Evolutionary conservation across 2,797 vertebrate species (phyloP), one percentile per base, ranked within the genome.

Genomic region (Tympanoctomys barrerae): DNA sequence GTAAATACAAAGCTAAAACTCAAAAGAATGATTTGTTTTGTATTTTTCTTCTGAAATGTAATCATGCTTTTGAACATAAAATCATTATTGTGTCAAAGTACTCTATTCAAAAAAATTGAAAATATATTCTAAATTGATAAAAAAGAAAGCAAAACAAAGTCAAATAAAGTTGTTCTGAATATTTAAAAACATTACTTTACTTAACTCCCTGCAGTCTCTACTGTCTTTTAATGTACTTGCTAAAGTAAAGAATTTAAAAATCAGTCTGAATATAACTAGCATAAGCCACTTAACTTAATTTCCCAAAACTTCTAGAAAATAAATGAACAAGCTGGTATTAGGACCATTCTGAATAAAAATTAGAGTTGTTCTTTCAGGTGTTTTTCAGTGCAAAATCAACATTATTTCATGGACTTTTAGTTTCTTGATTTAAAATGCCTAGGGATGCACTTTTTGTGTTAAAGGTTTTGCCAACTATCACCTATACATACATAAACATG

Each of bases 21-120:
- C 7, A 1, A 31, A 61, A 75, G 36, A 0, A 42, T 31, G n/a
- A 57, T 52, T 73, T 81, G 3, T 66, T 61, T 39, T 78, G 0
- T 88, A 77, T 31, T 77, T 77, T 77, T 7, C 3, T 77, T 77
- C 81, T 93, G 22, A 77, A 92, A 92, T 78, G 10, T 75, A 75
- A 81, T 81, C 14, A 91, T 42, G 61, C 83, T 2, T 79, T 66
- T 68, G 5, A 71, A 22, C 7, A 87, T 39, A 92, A 54, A 73
- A 87, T 54, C 36, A 71, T 18, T 81, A 14, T n/a, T 9, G 3
- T 39, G 1, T 2, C 28, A 92, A 96, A 83, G 90, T 66, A 5
- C 1, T 79, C 24, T 42, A 81, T 39, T 91, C 28, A 79, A 49
- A 26, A 52, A 4, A 90, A 1, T 73, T 94, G 18, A 87, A 94